These are phyloP conservation scores for Herpetotheres cachinnans DNA, from an alignment of 2,113 vertebrate species.

Conservation along the genomic window DNA sequence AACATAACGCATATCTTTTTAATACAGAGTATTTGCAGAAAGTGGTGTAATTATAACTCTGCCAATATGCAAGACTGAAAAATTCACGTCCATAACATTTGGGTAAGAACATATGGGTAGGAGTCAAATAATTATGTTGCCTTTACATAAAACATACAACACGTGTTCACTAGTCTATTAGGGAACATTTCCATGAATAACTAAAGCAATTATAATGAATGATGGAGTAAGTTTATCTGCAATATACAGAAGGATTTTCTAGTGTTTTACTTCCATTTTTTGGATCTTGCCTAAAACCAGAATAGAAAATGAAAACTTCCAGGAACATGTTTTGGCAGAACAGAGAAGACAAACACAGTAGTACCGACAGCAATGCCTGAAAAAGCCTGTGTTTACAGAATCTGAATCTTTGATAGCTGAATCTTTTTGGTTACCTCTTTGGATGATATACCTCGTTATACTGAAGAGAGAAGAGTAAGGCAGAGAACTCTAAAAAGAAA, in stretches of 20 bases:
- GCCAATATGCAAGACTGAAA: neutral
- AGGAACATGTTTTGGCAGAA: neutral
- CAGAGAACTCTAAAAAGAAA: neutral
- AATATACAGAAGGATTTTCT: neutral
- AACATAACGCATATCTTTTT: conserved; percentile 48
- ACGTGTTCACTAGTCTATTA: neutral
- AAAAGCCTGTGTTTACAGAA: neutral
- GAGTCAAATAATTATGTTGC: neutral
- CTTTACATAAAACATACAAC: neutral
- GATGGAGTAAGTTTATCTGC: neutral
- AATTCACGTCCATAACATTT: neutral
- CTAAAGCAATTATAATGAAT: neutral
- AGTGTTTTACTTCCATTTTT: neutral
- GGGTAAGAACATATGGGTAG: neutral
- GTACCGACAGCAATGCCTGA: neutral
- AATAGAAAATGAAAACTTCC: neutral
- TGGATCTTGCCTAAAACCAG: neutral
- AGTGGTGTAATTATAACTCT: neutral
- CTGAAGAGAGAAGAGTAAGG: neutral
- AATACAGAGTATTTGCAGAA: neutral
- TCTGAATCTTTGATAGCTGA: neutral
- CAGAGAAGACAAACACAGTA: neutral
- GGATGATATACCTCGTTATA: neutral
- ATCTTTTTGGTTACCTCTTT: neutral
- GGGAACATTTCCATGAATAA: neutral